Evolutionary conservation across 2,888 invertebrate genomes (phyloP), one percentile per base, ranked within the genome.

Genomic region (Dolomedes plantarius): DNA sequence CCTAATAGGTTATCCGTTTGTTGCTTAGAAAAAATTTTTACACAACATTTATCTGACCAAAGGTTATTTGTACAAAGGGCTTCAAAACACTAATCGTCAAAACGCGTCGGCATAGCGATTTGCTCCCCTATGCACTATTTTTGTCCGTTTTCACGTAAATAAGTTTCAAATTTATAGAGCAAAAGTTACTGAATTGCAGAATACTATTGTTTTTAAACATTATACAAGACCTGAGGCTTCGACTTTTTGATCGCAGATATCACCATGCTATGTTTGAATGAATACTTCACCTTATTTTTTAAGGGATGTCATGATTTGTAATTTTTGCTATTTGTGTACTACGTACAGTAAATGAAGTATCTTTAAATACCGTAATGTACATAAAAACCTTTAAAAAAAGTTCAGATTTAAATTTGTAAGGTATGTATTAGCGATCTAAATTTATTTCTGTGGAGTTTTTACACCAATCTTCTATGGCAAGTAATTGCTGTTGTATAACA

Each of bases 61-160:
- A 72, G 36, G 56, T 39, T 77, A 68, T 85, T 85, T 77, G 77
- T 85, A 85, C 41, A 85, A 85, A 85, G 73, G 83, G 73, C 73
- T 85, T 77, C 67, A 73, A 73, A 85, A 85, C 77, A 85, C 64
- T 64, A 77, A 78, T 56, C 32, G 39, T 41, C 28, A 56, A 83
- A 68, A 68, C 23, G 56, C 67, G 41, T 73, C 36, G 67, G 65
- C 73, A 77, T 68, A 77, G 83, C 50, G 56, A 69, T 68, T 27
- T 76, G 29, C 23, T 69, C 64, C 64, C 36, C 50, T n/a, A 68
- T 72, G 83, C 83, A 85, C 83, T 77, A 77, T 85, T 73, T 83
- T 83, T 85, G 36, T 46, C 77, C 46, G 31, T 68, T 69, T 65
- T 78, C 83, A 46, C 77, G 28, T 23, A 39, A 32, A 77, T 67